phyloP scores from a whole-genome alignment of 2,113 vertebrate species.

The Crotalus horridus region DNA sequence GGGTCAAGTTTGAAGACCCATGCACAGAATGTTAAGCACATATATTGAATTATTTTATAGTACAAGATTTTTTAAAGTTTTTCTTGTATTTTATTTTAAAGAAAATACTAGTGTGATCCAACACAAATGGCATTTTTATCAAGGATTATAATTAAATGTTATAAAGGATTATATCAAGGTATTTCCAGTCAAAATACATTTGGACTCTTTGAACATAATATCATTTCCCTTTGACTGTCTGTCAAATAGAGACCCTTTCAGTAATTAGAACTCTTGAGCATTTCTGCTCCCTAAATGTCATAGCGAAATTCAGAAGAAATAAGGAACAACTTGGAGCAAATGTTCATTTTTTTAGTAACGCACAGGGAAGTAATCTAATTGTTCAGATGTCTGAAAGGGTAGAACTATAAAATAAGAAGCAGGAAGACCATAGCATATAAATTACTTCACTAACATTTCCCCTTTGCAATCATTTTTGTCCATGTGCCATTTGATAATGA shows the following conservation, averaged over 20 bases:
- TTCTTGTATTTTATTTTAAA: background rate
- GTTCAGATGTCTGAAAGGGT: slow-evolving; percentile 16
- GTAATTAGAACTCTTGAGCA: slow-evolving; percentile 33
- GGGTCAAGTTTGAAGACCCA: no score
- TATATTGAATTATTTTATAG: background rate
- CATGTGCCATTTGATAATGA: background rate
- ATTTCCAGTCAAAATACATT: background rate
- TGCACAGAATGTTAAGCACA: background rate
- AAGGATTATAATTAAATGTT: background rate
- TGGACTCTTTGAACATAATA: slow-evolving; percentile 4
- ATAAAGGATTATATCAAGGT: background rate
- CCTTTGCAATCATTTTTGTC: background rate
- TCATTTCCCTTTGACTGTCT: slow-evolving; percentile 36
- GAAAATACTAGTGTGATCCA: background rate
- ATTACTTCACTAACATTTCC: background rate
- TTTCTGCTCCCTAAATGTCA: slow-evolving; percentile 17
- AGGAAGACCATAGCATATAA: background rate
- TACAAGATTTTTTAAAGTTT: background rate
- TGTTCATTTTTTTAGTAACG: slow-evolving; percentile 3
- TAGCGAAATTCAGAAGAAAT: slow-evolving; percentile 24
- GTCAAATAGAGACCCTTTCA: slow-evolving; percentile 37
- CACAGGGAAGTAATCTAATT: background rate
- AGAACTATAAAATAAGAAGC: slow-evolving; percentile 10
- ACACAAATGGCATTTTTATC: background rate
- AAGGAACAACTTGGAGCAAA: background rate